Evolutionary conservation across 92 coral and sea anemone genomes (phyloP).

Genomic region (Plumapathes pennacea): DNA sequence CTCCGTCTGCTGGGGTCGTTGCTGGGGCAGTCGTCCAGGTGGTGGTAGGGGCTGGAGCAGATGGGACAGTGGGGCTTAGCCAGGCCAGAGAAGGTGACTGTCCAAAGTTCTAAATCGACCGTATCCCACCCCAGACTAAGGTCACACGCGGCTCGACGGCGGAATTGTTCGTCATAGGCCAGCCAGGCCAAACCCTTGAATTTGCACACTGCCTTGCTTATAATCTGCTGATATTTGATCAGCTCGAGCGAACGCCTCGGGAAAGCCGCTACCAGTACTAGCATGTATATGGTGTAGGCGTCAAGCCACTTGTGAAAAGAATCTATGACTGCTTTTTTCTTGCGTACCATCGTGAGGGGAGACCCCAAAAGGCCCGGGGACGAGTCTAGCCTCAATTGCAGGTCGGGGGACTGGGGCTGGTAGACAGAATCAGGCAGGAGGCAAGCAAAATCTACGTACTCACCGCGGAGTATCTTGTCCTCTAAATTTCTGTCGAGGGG

Average conservation of each 20-base stretch:
- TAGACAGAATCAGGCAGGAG: no score
- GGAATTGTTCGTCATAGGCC: conserved; percentile 2
- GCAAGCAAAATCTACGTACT: no score
- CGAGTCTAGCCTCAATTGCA: no score
- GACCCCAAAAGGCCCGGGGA: no score
- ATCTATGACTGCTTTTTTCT: conserved; percentile 1
- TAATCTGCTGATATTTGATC: conserved; percentile 8
- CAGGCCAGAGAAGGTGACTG: conserved; percentile 10
- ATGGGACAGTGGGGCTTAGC: conserved; percentile 23
- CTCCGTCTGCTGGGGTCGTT: conserved; percentile 12
- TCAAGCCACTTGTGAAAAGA: conserved; percentile 14
- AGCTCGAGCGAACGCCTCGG: neutral
- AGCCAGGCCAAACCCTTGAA: conserved; percentile 14
- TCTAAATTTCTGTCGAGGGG: no score
- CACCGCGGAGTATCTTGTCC: no score
- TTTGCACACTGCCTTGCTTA: conserved; percentile 3
- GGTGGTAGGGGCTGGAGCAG: conserved; percentile 29
- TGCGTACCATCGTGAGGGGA: no score
- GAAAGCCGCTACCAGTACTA: conserved; percentile 1
- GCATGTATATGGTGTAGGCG: conserved; percentile 4
- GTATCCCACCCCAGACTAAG: conserved; percentile 6
- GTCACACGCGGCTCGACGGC: conserved; percentile 7
- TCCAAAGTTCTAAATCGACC: conserved; percentile 17
- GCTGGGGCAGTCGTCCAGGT: conserved; percentile 15
- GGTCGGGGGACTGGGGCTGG: no score